Percentiles rank a stretch among this genome's conserved stretches.
Evolutionary conservation across 2,113 vertebrate species (phyloP).

Genomic region (Macheiramphus alcinus): DNA sequence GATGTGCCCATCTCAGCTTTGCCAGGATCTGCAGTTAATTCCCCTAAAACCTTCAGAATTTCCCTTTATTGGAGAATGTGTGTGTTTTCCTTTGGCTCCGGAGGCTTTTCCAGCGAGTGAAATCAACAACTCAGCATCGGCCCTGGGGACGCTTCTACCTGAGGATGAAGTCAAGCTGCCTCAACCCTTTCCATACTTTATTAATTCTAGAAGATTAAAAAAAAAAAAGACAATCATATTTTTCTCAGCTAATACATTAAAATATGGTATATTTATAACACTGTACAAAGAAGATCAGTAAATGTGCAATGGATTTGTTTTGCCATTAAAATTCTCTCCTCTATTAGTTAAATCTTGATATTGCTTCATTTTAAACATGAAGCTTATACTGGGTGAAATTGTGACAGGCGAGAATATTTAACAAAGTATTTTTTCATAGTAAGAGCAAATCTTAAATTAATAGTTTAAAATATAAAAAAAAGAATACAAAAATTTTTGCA

Average conservation of each 20-base stretch:
- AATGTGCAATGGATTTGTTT: background rate
- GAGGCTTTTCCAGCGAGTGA: background rate
- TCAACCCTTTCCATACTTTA: background rate
- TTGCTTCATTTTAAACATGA: background rate
- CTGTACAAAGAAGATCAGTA: background rate
- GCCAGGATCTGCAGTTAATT: background rate
- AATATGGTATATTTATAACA: background rate
- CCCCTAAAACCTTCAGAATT: background rate
- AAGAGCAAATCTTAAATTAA: background rate
- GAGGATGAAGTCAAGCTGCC: background rate
- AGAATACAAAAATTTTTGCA: background rate
- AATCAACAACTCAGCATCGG: background rate
- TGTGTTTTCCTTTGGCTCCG: background rate
- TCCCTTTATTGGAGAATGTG: background rate
- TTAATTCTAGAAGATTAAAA: background rate
- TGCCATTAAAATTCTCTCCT: background rate
- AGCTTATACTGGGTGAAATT: background rate
- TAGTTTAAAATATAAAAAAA: background rate
- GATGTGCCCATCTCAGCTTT: background rate
- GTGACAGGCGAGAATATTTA: background rate
- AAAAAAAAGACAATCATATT: background rate
- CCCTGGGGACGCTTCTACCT: background rate
- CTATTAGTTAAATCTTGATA: background rate
- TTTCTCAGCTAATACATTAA: background rate
- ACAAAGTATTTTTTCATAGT: background rate